These are phyloP conservation scores for Cheilosia variabilis DNA, from an alignment of 2,888 invertebrate genomes.

Conservation along the genomic window DNA sequence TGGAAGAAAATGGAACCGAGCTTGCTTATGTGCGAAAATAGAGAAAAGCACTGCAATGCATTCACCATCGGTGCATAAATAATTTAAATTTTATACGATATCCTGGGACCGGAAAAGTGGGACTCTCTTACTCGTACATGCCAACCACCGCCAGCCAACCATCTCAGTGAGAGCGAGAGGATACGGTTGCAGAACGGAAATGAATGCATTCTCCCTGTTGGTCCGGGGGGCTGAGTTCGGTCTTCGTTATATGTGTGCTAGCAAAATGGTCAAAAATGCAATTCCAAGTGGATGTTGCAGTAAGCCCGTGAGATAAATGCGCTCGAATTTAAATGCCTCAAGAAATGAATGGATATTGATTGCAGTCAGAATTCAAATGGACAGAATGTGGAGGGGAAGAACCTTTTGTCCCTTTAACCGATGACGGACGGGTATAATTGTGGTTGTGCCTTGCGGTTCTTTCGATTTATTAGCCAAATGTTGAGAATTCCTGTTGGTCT, in stretches of 20 bases:
- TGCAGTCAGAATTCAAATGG: slow-evolving; percentile 48
- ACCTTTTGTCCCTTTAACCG: slow-evolving; percentile 15
- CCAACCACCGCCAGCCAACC: background rate
- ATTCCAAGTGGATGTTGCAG: slow-evolving; percentile 66
- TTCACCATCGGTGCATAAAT: slow-evolving; percentile 71
- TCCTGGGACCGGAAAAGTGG: slow-evolving; percentile 62
- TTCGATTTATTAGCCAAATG: slow-evolving; percentile 58
- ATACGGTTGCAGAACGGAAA: slow-evolving; percentile 18
- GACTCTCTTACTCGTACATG: slow-evolving; percentile 56
- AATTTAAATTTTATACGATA: slow-evolving; percentile 73
- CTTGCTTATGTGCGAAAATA: slow-evolving; percentile 9
- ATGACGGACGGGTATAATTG: slow-evolving; percentile 17
- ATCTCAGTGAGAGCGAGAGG: background rate
- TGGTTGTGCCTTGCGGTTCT: slow-evolving; percentile 21
- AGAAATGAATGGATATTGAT: slow-evolving; percentile 57
- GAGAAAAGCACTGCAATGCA: slow-evolving; percentile 67
- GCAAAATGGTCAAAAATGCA: slow-evolving; percentile 69
- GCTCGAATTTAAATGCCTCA: slow-evolving; percentile 52
- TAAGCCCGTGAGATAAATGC: slow-evolving; percentile 67
- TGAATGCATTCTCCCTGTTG: slow-evolving; percentile 43
- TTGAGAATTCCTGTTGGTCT: slow-evolving; percentile 2
- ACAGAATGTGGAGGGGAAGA: background rate
- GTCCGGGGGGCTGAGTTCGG: background rate
- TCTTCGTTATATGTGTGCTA: background rate
- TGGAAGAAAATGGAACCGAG: slow-evolving; percentile 30